Conservation (phyloP, 2,113 vertebrate genomes). For the Syngnathus scovelli region DNA sequence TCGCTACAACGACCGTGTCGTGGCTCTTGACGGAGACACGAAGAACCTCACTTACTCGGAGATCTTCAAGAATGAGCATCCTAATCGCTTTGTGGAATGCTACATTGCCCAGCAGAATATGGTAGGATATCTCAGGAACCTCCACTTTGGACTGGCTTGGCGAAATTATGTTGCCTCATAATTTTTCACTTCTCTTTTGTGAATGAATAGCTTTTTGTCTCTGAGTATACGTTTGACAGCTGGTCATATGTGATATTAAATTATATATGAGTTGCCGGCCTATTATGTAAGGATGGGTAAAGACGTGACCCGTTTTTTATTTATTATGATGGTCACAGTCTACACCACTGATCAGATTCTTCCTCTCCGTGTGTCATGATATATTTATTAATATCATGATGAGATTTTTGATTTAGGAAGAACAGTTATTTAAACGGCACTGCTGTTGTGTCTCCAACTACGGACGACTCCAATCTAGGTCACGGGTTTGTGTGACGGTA, state of each 20-base stretch:
- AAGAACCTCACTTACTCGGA: slow-evolving; percentile 93
- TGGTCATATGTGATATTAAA: slow-evolving; percentile 33
- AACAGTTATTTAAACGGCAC: background rate
- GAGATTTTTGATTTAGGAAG: background rate
- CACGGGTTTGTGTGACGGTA: slow-evolving; percentile 52
- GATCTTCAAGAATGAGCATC: slow-evolving; percentile 90
- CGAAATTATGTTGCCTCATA: background rate
- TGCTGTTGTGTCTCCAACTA: slow-evolving; percentile 19
- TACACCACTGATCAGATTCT: background rate
- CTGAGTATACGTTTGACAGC: slow-evolving; percentile 12
- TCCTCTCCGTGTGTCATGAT: slow-evolving; percentile 1
- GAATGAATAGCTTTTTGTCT: background rate
- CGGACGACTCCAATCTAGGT: slow-evolving; percentile 53
- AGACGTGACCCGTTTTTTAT: slow-evolving; percentile 15
- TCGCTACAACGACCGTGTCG: slow-evolving; percentile 80
- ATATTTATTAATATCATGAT: slow-evolving; percentile 17
- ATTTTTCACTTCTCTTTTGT: background rate
- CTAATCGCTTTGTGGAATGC: slow-evolving; percentile 88
- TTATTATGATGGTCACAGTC: slow-evolving; percentile 1
- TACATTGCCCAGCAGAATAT: slow-evolving; percentile 96
- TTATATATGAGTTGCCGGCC: slow-evolving; percentile 40
- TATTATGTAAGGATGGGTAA: slow-evolving; percentile 31
- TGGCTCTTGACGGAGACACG: slow-evolving; percentile 89
- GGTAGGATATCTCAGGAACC: slow-evolving; percentile 62
- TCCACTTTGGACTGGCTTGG: background rate